phyloP scores from a whole-genome alignment of 2,888 invertebrate species.

The Chaitophorus viminalis region DNA sequence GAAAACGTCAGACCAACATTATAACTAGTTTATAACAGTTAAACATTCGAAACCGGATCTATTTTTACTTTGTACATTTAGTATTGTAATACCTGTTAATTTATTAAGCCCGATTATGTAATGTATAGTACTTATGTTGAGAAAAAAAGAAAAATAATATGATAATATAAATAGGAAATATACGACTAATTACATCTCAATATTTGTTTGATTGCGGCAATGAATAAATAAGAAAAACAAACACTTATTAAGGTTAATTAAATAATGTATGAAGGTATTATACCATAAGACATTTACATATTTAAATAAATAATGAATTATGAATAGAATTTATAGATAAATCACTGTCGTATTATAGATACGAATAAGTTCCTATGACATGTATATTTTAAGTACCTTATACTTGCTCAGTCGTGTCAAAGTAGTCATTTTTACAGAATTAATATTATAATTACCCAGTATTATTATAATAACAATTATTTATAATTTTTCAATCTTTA shows the following conservation, averaged over 20 bases:
- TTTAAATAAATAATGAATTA: not conserved
- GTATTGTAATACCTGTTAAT: too few relatives aligned
- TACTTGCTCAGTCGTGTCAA: not conserved
- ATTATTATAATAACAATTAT: not conserved
- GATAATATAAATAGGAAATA: not conserved
- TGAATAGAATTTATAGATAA: not conserved
- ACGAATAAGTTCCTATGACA: not conserved
- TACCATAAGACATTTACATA: not conserved
- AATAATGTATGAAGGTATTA: not conserved
- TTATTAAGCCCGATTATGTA: too few relatives aligned
- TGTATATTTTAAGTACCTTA: not conserved
- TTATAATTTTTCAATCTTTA: constrained; percentile 22
- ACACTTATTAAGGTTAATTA: not conserved
- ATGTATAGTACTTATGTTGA: not conserved
- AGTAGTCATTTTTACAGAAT: not conserved
- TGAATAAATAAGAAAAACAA: constrained; percentile 7
- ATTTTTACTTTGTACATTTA: too few relatives aligned
- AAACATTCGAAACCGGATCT: too few relatives aligned
- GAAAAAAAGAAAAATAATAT: not conserved
- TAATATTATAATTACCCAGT: not conserved
- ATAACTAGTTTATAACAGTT: too few relatives aligned
- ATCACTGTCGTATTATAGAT: not conserved
- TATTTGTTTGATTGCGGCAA: not conserved
- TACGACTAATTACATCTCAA: constrained; percentile 19
- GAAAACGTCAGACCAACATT: too few relatives aligned